phyloP scores from a whole-genome alignment of 2,797 vertebrate genomes.

The Melanotaenia boesemani region DNA sequence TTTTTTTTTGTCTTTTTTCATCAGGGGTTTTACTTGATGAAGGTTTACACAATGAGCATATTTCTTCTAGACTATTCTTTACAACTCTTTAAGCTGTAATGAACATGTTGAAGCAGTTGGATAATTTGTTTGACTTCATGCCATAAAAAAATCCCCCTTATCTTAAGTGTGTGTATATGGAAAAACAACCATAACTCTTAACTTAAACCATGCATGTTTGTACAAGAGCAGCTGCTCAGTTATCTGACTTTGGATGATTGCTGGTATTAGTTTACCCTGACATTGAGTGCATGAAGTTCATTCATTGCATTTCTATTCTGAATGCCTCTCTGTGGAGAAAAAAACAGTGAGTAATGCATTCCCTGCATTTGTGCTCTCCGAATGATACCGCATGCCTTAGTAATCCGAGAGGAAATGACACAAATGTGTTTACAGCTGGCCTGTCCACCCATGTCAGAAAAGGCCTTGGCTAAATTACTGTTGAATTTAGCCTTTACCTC shows the following conservation, averaged over 20 bases:
- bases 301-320: constrained; percentile 26
- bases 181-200: constrained; percentile 10
- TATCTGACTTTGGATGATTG: constrained; percentile 1
- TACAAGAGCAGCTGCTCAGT: constrained; percentile 15
- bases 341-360: constrained; percentile 62
- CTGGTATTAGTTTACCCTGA: constrained; percentile 8
- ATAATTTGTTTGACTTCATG: constrained; percentile 30
- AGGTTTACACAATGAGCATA: too few relatives aligned
- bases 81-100: constrained; percentile 17
- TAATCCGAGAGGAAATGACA: constrained; percentile 82
- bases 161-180: not conserved
- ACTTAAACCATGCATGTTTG: constrained; percentile 13
- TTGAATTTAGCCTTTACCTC: constrained; percentile 39
- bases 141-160: constrained; percentile 7
- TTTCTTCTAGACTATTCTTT: not conserved
- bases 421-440: constrained; percentile 79
- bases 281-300: constrained; percentile 17
- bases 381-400: constrained; percentile 69
- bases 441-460: constrained; percentile 52
- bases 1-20: too few relatives aligned
- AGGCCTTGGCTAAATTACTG: constrained; percentile 41
- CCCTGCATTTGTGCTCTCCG: constrained; percentile 60
- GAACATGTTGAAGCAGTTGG: constrained; percentile 25
- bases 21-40: too few relatives aligned
- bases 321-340: constrained; percentile 43